Conservation (phyloP, 2,797 vertebrate species). For the Acridotheres tristis region DNA sequence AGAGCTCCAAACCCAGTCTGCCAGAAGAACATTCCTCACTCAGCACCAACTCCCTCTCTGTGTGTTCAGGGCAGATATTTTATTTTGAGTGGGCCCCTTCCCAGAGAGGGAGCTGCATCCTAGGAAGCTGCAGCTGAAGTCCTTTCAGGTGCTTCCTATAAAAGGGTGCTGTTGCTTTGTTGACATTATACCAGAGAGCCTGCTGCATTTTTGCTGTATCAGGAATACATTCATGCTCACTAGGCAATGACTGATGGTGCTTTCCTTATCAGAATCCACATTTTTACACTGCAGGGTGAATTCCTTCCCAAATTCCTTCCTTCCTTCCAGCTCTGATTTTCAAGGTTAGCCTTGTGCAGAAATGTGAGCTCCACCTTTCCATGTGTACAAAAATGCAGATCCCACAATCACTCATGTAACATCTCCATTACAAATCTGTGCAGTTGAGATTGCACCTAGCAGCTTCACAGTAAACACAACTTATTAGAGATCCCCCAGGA, state of each 20-base stretch:
- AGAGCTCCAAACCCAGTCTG: background rate
- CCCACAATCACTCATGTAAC: background rate
- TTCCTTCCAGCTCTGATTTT: background rate
- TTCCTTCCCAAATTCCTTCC: background rate
- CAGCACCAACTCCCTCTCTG: accelerated
- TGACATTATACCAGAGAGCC: background rate
- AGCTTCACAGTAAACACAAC: background rate
- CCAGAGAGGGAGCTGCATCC: background rate
- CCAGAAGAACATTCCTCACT: background rate
- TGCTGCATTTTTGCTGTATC: accelerated
- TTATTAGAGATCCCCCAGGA: background rate
- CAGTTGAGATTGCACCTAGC: background rate
- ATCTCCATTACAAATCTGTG: background rate
- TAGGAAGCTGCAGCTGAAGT: background rate
- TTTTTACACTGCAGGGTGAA: background rate
- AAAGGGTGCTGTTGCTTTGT: background rate
- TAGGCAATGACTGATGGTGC: background rate
- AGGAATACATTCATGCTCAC: background rate
- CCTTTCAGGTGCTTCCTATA: background rate
- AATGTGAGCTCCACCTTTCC: background rate
- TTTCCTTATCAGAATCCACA: background rate
- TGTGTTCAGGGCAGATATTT: background rate
- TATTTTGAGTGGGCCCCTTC: background rate
- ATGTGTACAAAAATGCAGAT: background rate
- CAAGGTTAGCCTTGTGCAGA: background rate